A percentile compares a stretch with the other conserved stretches of the same genome.
Evolutionary conservation across 1,140 invertebrate genomes (phyloP).

Genomic region (Tetramorium simillimum): DNA sequence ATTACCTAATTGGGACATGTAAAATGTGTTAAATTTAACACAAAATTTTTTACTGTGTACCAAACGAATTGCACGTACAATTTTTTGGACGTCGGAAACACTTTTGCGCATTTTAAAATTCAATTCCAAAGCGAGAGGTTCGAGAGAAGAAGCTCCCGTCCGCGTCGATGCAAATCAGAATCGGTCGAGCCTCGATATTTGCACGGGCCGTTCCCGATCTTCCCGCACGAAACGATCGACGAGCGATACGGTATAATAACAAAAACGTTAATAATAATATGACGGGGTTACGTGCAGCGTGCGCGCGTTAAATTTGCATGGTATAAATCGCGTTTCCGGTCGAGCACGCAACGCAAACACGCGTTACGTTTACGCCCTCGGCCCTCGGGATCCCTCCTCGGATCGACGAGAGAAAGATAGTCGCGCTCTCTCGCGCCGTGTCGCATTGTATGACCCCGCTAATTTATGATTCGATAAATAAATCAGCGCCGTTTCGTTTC

Average conservation of each 20-base stretch:
- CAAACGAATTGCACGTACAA: not conserved
- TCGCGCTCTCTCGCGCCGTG: conserved; percentile 62
- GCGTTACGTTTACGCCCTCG: conserved; percentile 79
- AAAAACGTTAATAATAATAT: conserved; percentile 61
- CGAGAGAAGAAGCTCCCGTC: not conserved
- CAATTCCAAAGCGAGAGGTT: not conserved
- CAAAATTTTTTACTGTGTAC: too few relatives aligned
- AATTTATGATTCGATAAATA: conserved; percentile 84
- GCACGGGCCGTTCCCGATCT: conserved; percentile 30
- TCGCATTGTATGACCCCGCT: conserved; percentile 79
- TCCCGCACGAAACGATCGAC: conserved; percentile 6
- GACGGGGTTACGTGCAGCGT: conserved; percentile 51
- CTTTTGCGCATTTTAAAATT: not conserved
- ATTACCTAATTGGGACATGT: too few relatives aligned
- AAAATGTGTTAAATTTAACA: too few relatives aligned
- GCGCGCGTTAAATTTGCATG: conserved; percentile 84
- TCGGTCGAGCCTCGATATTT: conserved; percentile 3
- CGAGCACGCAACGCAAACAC: conserved; percentile 83
- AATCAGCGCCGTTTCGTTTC: conserved; percentile 76
- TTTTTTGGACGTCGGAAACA: not conserved
- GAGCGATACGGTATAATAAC: conserved; percentile 61
- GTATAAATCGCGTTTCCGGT: conserved; percentile 84
- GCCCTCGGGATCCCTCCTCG: conserved; percentile 60
- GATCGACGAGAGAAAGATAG: conserved; percentile 41
- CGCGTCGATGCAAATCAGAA: conserved; percentile 11